These are phyloP conservation scores for Exaiptasia diaphana DNA, from an alignment of 64 coral and sea anemone genomes.

Conservation along the genomic window DNA sequence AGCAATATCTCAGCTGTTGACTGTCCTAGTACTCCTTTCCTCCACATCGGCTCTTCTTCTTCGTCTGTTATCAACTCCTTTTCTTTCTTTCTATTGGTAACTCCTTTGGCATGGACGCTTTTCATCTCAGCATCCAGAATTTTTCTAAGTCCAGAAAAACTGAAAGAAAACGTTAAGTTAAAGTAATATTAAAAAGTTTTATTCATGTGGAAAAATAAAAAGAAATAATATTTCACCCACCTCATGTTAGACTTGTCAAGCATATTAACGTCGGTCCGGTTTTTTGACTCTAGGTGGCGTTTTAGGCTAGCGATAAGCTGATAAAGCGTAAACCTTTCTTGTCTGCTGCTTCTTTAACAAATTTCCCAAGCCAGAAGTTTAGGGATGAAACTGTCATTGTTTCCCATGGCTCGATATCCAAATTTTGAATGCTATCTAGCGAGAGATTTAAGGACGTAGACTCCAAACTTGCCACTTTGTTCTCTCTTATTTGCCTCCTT, in stretches of 20 bases:
- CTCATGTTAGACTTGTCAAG: background rate
- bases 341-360: conserved; percentile 67
- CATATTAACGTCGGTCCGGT: background rate
- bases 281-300: too few relatives aligned
- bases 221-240: background rate
- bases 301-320: background rate
- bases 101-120: background rate
- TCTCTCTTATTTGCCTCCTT: background rate
- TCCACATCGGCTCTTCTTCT: conserved; percentile 53
- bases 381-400: background rate
- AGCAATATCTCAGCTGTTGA: conserved; percentile 27
- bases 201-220: background rate
- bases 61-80: conserved; percentile 30
- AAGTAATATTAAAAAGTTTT: background rate
- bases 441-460: background rate
- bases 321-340: conserved; percentile 27
- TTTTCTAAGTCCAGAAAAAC: conserved; percentile 9
- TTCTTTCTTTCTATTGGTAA: background rate
- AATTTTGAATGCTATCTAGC: background rate
- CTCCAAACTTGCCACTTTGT: background rate
- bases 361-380: conserved; percentile 45
- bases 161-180: conserved; percentile 1
- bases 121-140: conserved; percentile 56
- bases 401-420: conserved; percentile 6
- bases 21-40: conserved; percentile 11